Evolutionary conservation across 1,140 invertebrate genomes (phyloP).

Genomic region (Drosophila melanogaster): DNA sequence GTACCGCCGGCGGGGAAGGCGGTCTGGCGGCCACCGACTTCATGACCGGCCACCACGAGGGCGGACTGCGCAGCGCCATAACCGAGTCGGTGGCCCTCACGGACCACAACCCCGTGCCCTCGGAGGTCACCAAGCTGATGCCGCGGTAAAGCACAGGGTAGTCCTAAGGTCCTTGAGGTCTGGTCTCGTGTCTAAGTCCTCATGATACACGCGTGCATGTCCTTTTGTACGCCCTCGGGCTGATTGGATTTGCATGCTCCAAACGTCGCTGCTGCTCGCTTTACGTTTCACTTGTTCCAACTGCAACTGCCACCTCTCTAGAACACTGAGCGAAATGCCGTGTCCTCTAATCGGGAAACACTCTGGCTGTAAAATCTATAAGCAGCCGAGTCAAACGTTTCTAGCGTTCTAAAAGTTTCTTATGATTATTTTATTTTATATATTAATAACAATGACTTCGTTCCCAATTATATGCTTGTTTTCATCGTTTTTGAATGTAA

Average conservation of each 20-base stretch:
- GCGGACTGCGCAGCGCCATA: constrained; percentile 65
- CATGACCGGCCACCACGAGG: constrained; percentile 47
- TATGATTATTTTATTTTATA: no score
- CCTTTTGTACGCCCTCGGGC: constrained; percentile 5
- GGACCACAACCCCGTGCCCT: constrained; percentile 71
- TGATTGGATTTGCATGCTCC: constrained; percentile 66
- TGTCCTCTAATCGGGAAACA: background rate
- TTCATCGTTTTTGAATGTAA: no score
- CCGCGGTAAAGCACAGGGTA: constrained; percentile 66
- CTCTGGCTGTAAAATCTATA: no score
- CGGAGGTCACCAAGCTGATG: constrained; percentile 76
- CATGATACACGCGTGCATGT: constrained; percentile 2
- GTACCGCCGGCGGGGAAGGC: constrained; percentile 39
- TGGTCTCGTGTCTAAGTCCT: background rate
- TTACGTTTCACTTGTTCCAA: constrained; percentile 25
- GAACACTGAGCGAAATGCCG: constrained; percentile 12
- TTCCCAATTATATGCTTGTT: no score
- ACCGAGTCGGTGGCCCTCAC: constrained; percentile 80
- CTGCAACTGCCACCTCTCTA: constrained; percentile 12
- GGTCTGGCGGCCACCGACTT: constrained; percentile 60
- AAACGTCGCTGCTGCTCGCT: constrained; percentile 30
- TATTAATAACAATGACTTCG: no score
- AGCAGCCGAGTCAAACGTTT: no score
- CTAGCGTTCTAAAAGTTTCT: no score
- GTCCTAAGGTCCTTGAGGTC: background rate